These are phyloP conservation scores for Ctenodactylus gundi DNA, from an alignment of 2,113 vertebrate species.

Conservation along the genomic window DNA sequence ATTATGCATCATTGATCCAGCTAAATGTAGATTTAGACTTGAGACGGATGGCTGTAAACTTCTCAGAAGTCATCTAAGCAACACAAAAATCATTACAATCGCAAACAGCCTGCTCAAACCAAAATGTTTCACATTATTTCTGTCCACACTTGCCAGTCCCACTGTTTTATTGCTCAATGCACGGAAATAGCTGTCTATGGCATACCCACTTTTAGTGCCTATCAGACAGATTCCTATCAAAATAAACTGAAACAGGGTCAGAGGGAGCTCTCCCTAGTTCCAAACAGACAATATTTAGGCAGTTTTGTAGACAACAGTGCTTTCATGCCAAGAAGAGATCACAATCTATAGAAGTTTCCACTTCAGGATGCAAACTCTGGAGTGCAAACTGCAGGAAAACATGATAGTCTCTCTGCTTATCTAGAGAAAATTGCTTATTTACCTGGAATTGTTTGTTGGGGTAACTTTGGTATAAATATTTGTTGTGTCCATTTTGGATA, in stretches of 20 bases:
- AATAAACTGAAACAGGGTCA: background rate
- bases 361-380: background rate
- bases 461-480: background rate
- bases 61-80: slow-evolving; percentile 19
- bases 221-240: background rate
- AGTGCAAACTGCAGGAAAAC: background rate
- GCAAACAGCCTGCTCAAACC: background rate
- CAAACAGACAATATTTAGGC: background rate
- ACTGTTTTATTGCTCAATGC: background rate
- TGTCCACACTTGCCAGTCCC: background rate
- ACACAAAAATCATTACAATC: background rate
- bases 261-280: background rate
- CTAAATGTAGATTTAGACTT: slow-evolving; percentile 3
- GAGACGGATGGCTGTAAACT: background rate
- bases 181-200: background rate
- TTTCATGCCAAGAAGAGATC: background rate
- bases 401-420: too few species aligned
- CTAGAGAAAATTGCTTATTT: background rate
- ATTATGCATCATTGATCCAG: background rate
- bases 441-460: background rate
- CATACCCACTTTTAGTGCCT: background rate
- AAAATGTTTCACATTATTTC: background rate
- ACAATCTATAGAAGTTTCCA: background rate
- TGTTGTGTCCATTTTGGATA: rapidly evolving
- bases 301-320: background rate